Evolutionary conservation across 2,797 vertebrate species (phyloP).

Genomic region (Acanthornis magna): DNA sequence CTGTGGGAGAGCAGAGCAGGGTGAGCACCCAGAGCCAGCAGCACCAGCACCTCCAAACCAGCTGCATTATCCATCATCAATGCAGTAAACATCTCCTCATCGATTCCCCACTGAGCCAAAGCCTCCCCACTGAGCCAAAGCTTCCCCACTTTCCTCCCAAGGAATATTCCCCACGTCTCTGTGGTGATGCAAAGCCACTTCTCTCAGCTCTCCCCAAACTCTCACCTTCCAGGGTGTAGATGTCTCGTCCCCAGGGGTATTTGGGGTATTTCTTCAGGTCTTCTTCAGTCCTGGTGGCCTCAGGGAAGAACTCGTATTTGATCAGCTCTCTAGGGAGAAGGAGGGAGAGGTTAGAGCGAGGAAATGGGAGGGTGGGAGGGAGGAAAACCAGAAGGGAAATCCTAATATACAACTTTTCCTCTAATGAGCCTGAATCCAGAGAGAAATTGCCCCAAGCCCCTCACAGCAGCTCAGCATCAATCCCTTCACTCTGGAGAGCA

Average conservation of each 20-base stretch:
- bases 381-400: background rate
- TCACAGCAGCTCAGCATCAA: background rate
- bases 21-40: background rate
- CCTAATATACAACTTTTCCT: background rate
- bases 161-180: background rate
- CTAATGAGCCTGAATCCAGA: background rate
- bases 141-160: background rate
- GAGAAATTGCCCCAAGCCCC: background rate
- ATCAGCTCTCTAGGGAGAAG: conserved; percentile 87
- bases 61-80: background rate
- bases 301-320: conserved; percentile 98
- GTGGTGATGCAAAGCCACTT: background rate
- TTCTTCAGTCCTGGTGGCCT: conserved; percentile 93
- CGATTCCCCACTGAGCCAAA: background rate
- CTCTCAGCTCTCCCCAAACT: background rate
- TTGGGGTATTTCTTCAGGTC: conserved; percentile 89
- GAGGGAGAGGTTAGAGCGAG: conserved; percentile 32
- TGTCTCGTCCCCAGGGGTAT: conserved; percentile 97
- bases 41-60: background rate
- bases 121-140: background rate
- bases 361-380: background rate
- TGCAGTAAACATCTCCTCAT: background rate
- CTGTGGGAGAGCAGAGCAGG: conserved; percentile 63
- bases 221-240: conserved; percentile 95
- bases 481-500: background rate